Base-by-base conservation (phyloP, 2,888 invertebrate genomes). In the Anoplius nigerrimus region DNA sequence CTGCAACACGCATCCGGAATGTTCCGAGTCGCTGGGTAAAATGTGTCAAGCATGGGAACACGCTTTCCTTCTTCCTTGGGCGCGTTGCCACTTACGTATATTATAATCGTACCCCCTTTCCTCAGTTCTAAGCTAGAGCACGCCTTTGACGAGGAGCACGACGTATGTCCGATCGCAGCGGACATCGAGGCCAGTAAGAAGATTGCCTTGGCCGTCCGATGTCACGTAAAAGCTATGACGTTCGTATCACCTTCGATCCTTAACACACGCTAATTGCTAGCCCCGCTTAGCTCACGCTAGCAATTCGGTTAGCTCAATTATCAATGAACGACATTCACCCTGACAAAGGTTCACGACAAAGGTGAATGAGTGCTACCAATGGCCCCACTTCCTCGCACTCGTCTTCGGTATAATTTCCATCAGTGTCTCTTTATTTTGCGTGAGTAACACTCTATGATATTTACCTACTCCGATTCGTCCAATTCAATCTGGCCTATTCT, bases 11-110 rank as follows among this genome's bases (percentile, higher is more conserved):
- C 56, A 0, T 56, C 34, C 6, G 56, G 21, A 0, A 56, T 56
- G 56, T 56, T 56, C 18, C 16, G 56, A 21, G 16, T 56, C 16
- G 56, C 42, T 3, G 56, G 56, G 56, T 56, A 56, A 43, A 42
- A 42, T 42, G 42, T 8, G 13, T 13, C 8, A 42, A 42, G 42
- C 8, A 42, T 13, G 42, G 8, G 42, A 42, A 6, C 8, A 42
- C 42, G 42, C 42, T 42, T 13, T 42, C 42, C 42, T 6, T 13
- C 42, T 6, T 42, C 13, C 42, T 42, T 8, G 8, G 42, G 8
- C 8, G 8, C 42, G 42, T 42, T 8, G 42, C 13, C 6, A 42
- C 42, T 6, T 42, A 42, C 8, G 42, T 8, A 42, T 8, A 8
- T 42, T 42, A n/a, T n/a, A n/a, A n/a, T n/a, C n/a, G n/a, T n/a